Evolutionary conservation across 2,797 vertebrate species (phyloP), one percentile per base, ranked within the genome.

Genomic region (Ataeniobius toweri): DNA sequence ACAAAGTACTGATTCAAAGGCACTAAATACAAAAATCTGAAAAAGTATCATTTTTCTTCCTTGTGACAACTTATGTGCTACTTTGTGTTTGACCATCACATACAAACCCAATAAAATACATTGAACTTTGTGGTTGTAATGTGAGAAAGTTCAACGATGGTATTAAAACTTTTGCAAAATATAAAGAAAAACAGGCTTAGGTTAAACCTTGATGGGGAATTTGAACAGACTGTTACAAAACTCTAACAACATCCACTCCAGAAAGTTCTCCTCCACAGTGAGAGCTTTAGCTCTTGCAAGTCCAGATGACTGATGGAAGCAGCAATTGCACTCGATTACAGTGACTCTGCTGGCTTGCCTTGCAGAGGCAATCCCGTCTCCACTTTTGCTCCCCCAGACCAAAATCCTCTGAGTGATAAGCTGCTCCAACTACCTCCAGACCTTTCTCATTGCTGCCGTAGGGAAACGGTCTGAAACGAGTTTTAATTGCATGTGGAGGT

Each of bases 401-500:
- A 55, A 69, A 58, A 77, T 85, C 82, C 31, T 36, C 74, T n/a
- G 48, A 1, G 2, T 5, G 28, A 81, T 80, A 69, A 87, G 59
- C 79, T 82, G 74, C n/a, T 69, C 71, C 28, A 20, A 68, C 63
- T 83, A 67, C 80, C 84, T 84, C 82, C 76, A 77, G 78, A 82
- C 77, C 82, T 80, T 79, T 76, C 39, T 86, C 76, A 41, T 80
- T 0, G 41, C 80, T 56, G 80, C 84, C 77, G 5, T 55, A 56
- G 78, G 73, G 68, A 14, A 59, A 69, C 80, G 76, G 90, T 91
- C 75, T 91, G 87, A 90, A 90, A 83, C 89, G 41, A 86, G 93
- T 88, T 89, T 87, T 91, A 93, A 93, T 93, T 92, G 90, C 90
- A 85, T 93, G 88, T 89, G 84, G 78, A 90, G 88, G 83, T 89